Percentiles rank a stretch among this genome's conserved stretches.
Evolutionary conservation across 2,113 vertebrate genomes (phyloP).

Genomic region (Cygnus buccinator): DNA sequence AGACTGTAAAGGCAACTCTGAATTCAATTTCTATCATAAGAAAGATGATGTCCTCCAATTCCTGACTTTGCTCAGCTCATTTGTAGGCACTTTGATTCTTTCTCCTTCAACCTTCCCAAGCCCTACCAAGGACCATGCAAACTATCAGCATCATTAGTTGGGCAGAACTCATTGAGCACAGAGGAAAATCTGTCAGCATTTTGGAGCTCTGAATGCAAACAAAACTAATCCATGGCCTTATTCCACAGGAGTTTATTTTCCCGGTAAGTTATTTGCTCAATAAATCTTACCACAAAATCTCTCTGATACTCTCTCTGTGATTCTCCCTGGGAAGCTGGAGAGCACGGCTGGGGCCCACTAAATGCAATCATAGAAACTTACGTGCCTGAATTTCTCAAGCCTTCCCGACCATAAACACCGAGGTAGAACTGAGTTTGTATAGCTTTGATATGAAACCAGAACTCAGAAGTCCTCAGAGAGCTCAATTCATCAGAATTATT

Average conservation of each 20-base stretch:
- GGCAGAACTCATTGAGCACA: background rate
- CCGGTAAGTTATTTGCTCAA: background rate
- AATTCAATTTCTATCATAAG: constrained; percentile 19
- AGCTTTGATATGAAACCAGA: background rate
- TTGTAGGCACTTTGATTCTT: background rate
- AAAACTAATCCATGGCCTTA: background rate
- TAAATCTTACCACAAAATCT: background rate
- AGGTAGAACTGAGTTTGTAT: background rate
- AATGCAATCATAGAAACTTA: background rate
- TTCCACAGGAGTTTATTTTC: background rate
- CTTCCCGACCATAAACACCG: background rate
- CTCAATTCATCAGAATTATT: background rate
- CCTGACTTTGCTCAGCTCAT: background rate
- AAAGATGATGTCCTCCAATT: background rate
- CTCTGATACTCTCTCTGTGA: background rate
- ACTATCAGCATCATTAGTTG: background rate
- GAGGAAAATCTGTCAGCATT: background rate
- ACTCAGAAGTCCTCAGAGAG: background rate
- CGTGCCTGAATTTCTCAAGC: background rate
- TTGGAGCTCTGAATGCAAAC: background rate
- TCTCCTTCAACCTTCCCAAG: background rate
- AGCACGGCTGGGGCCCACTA: background rate
- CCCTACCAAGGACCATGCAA: background rate
- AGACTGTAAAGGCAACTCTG: background rate
- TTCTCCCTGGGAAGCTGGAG: background rate